These are phyloP conservation scores for Pseudopodoces humilis DNA, from an alignment of 2,113 vertebrate genomes.

Conservation along the genomic window DNA sequence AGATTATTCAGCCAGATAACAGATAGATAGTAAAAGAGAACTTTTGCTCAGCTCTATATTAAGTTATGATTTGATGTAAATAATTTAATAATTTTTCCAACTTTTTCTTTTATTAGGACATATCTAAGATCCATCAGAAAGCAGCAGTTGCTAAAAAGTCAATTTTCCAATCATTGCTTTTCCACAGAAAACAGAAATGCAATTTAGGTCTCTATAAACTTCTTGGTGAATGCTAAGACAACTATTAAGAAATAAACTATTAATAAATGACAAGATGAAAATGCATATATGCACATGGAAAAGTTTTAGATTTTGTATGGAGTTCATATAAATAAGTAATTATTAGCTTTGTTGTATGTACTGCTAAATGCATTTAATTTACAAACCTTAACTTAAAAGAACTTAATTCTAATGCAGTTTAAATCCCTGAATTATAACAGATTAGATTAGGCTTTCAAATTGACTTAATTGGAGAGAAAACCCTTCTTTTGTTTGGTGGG, in stretches of 20 bases:
- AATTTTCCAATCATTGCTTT: neutral
- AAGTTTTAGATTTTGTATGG: neutral
- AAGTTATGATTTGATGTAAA: neutral
- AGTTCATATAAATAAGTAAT: neutral
- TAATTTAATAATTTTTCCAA: neutral
- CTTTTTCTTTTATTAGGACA: neutral
- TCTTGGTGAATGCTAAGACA: neutral
- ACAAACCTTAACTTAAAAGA: neutral
- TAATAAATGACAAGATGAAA: neutral
- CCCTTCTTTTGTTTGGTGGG: neutral
- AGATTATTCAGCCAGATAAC: neutral
- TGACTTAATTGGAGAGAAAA: neutral
- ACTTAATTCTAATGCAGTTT: neutral
- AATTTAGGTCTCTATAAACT: neutral
- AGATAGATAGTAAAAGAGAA: neutral
- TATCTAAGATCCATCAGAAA: neutral
- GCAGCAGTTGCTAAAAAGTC: neutral
- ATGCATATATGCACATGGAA: neutral
- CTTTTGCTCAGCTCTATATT: neutral
- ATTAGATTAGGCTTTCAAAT: neutral
- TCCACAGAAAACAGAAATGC: neutral
- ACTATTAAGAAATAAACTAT: neutral
- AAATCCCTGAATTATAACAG: neutral
- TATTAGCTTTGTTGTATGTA: neutral
- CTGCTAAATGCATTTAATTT: neutral